Conservation (phyloP, 2,113 vertebrate species). For the Thomomys bottae region DNA sequence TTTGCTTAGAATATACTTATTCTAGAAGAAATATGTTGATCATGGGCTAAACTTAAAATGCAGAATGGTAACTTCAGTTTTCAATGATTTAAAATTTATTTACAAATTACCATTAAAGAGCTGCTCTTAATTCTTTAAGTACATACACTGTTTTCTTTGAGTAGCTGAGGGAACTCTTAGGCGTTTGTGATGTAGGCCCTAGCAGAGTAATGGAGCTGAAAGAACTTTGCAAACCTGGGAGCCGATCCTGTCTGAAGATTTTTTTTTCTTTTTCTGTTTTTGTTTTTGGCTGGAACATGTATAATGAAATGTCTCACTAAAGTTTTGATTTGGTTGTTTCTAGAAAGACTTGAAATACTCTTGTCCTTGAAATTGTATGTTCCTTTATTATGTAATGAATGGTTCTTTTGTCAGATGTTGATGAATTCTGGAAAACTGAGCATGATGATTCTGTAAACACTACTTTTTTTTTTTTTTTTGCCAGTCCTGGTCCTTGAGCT, state of each 20-base stretch:
- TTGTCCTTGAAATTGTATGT: conserved; percentile 15
- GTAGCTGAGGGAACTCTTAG: conserved; percentile 2
- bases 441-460: background rate
- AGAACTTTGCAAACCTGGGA: conserved; percentile 16
- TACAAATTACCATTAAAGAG: conserved; percentile 20
- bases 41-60: conserved; percentile 43
- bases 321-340: conserved; percentile 17
- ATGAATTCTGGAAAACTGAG: conserved; percentile 7
- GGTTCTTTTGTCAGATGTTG: background rate
- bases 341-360: conserved; percentile 29
- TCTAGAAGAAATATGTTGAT: conserved; percentile 10
- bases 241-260: background rate
- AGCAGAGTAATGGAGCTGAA: background rate
- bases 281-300: conserved; percentile 28
- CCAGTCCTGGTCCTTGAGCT: too few relatives aligned
- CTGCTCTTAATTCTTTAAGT: conserved; percentile 21
- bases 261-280: too few relatives aligned
- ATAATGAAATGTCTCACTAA: background rate
- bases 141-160: background rate
- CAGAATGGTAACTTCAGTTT: background rate
- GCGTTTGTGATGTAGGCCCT: conserved; percentile 28
- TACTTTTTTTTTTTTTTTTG: too few relatives aligned
- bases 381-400: conserved; percentile 28
- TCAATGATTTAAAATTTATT: background rate
- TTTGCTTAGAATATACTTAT: conserved; percentile 33